Base-by-base conservation (phyloP, 2,113 vertebrate species). In the Micromys minutus region DNA sequence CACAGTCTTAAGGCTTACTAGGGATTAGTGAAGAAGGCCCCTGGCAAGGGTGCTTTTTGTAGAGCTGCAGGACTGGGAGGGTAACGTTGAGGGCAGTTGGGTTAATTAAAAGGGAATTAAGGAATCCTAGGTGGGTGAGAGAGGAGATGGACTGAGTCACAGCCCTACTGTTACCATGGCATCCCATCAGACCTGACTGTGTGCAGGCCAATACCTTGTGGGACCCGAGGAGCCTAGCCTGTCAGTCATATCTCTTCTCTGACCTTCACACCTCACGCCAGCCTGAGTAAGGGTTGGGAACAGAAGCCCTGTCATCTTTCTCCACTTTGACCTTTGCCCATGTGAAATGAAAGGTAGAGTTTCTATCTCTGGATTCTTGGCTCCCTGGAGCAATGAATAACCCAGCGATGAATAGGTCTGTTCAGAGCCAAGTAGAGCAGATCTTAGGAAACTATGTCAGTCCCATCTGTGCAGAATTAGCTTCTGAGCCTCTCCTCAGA, bases 91-190 rank as follows among this genome's bases (percentile, higher is more conserved):
- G 87, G 96, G 76, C 76, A 93, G 74, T 96, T 92, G 50, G 87
- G 94, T 72, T 95, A 86, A 97, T 97, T 96, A 97, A 94, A 97
- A 95, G 69, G 90, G 85, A 90, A 97, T 97, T 97, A 98, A 92
- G 90, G 93, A 93, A 71, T 96, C 95, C 84, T 88, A 95, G 96
- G 93, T 86, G 31, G 31, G 42, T 52, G 67, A 71, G 34, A 80
- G 47, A 85, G 55, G 65, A 93, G 50, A 81, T 85, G 55, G 45
- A 31, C 50, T 97, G 97, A 97, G 94, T 96, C 95, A 97, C 57
- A 76, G 74, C 42, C 34, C 83, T 39, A 45, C 55, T 81, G 5
- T 96, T 94, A 84, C 95, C 87, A 94, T 94, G 96, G 86, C 97
- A 95, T 94, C 96, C 90, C 87, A 92, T 93, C 97, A 95, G 97